Base-by-base conservation (phyloP, 2,113 vertebrate genomes). In the Strigops habroptila region DNA sequence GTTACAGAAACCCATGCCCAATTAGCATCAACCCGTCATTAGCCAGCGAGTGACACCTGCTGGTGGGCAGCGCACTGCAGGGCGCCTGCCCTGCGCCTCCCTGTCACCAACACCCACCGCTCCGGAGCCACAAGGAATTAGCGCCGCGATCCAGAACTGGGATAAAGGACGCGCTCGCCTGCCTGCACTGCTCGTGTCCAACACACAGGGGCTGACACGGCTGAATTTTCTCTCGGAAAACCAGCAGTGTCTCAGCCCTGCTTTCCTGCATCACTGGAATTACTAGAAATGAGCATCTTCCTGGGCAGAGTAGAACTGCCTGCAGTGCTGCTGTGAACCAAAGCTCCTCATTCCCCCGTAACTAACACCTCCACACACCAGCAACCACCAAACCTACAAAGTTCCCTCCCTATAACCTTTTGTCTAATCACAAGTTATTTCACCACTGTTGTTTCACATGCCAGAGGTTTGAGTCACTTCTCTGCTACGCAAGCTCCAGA, bases 21-120 rank as follows among this genome's bases (percentile, higher is more conserved):
- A 5, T 30, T 5, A 70, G 76, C 60, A 41, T 14, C 27, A 17
- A 4, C 23, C 27, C 8, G 0, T 70, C n/a, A 24, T 46, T 27
- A 64, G 88, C 7, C n/a, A n/a, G 51, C 3, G 73, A 44, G 82
- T 89, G 91, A 90, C 94, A 94, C 27, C 92, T 95, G 44, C 85
- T 35, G 94, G 89, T 3, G 24, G 14, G 57, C 43, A 23, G 31
- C 71, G 33, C 59, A 18, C 7, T 48, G 91, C 84, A 77, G 30
- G 37, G 48, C 18, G 43, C 10, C 39, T 35, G n/a, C 12, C 0
- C 37, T 28, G 43, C 2, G 1, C 64, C 44, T 51, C 41, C 43
- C 74, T 23, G 31, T 3, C 51, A 67, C 52, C 19, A 35, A 3
- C 53, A 46, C 12, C 74, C 19, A 21, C 3, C 64, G 31, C 43